Percentiles rank a stretch among this genome's conserved stretches.
Conservation (phyloP, 2,888 invertebrate species). For the Tipula helvola region DNA sequence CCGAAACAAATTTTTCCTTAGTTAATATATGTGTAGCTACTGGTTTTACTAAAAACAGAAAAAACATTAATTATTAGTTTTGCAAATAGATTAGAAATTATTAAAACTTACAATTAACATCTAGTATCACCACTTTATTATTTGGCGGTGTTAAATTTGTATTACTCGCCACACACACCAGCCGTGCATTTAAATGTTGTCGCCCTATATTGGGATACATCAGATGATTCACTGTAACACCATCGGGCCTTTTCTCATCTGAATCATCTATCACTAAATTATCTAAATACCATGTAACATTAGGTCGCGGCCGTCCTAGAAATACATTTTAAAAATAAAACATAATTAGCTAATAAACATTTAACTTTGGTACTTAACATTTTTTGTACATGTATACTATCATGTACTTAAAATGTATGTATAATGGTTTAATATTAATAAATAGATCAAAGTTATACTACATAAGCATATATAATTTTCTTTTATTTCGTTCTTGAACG, state of each 20-base stretch:
- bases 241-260: conserved; percentile 54
- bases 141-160: conserved; percentile 70
- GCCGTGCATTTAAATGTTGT: conserved; percentile 68
- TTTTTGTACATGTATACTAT: neutral
- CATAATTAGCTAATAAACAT: neutral
- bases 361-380: neutral
- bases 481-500: too few species aligned
- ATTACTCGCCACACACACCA: conserved; percentile 79
- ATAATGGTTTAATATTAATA: neutral
- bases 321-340: conserved; percentile 15
- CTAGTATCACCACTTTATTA: conserved; percentile 64
- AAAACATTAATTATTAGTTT: too few species aligned
- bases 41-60: conserved; percentile 58
- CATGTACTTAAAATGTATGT: neutral
- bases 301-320: conserved; percentile 62
- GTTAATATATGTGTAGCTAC: conserved; percentile 70
- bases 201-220: conserved; percentile 68
- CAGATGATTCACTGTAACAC: conserved; percentile 64
- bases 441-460: neutral
- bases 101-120: conserved; percentile 69
- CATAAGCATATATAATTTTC: too few species aligned
- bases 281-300: conserved; percentile 75
- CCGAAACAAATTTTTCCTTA: conserved; percentile 70
- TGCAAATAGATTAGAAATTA: conserved; percentile 9
- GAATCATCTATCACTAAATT: conserved; percentile 75